Percentiles rank a stretch among this genome's conserved stretches.
Conservation (phyloP, 2,113 vertebrate genomes). For the Chelonoidis abingdonii region DNA sequence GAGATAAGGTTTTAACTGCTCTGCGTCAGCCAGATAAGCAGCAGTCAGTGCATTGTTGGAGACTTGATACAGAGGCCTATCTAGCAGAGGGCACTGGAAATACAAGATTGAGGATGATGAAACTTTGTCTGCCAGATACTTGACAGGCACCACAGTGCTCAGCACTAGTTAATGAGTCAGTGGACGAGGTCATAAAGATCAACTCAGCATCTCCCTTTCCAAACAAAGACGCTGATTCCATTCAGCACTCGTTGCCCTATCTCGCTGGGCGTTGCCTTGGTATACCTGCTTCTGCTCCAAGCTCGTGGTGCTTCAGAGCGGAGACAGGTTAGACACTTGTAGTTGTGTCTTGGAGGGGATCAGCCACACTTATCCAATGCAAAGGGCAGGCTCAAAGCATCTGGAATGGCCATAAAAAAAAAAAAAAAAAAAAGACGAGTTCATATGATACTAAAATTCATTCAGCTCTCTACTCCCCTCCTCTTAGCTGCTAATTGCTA, state of each 20-base stretch:
- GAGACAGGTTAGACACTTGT: neutral
- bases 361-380: neutral
- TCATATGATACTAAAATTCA: neutral
- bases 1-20: neutral
- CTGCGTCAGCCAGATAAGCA: neutral
- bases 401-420: neutral
- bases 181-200: accelerated
- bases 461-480: neutral
- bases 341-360: neutral
- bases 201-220: neutral
- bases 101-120: neutral
- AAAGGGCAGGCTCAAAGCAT: neutral
- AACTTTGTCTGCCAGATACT: neutral
- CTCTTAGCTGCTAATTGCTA: neutral
- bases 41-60: neutral
- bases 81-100: neutral
- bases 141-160: accelerated
- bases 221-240: neutral
- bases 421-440: neutral
- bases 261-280: neutral
- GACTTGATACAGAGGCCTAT: neutral
- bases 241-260: neutral
- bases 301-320: neutral
- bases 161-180: accelerated
- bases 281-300: neutral